Evolutionary conservation across 2,797 vertebrate genomes (phyloP).

Genomic region (Spinus olivaceus): DNA sequence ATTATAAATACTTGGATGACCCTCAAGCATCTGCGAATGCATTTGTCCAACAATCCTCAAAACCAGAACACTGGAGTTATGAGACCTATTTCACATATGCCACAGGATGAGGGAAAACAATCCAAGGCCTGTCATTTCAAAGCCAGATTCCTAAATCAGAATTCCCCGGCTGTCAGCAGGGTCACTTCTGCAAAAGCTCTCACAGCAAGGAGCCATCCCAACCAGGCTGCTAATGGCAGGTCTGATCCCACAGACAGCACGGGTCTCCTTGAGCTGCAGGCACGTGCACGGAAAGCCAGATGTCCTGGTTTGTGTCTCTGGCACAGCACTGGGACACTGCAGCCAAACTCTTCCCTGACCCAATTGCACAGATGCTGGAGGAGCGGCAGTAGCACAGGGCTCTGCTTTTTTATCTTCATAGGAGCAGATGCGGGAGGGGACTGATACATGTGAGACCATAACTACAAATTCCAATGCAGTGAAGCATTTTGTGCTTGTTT

Average conservation of each 20-base stretch:
- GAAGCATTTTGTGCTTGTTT: conserved; percentile 4
- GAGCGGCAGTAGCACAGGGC: background rate
- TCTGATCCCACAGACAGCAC: background rate
- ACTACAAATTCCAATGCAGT: background rate
- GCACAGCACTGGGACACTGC: background rate
- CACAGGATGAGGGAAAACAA: background rate
- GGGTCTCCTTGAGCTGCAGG: background rate
- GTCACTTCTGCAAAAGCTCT: background rate
- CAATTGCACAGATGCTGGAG: background rate
- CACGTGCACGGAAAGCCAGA: background rate
- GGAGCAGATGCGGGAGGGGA: background rate
- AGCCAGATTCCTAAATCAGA: background rate
- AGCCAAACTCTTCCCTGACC: conserved; percentile 19
- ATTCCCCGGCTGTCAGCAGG: background rate
- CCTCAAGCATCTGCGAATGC: background rate
- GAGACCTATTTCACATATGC: background rate
- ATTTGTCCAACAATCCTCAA: background rate
- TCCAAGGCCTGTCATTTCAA: background rate
- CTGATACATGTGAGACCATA: background rate
- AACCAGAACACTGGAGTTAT: background rate
- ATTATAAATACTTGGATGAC: background rate
- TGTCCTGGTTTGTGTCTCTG: background rate
- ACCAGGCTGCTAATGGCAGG: background rate
- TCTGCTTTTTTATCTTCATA: background rate
- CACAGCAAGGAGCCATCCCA: background rate